Evolutionary conservation across 2,113 vertebrate species (phyloP).

Genomic region (Corvus hawaiiensis): DNA sequence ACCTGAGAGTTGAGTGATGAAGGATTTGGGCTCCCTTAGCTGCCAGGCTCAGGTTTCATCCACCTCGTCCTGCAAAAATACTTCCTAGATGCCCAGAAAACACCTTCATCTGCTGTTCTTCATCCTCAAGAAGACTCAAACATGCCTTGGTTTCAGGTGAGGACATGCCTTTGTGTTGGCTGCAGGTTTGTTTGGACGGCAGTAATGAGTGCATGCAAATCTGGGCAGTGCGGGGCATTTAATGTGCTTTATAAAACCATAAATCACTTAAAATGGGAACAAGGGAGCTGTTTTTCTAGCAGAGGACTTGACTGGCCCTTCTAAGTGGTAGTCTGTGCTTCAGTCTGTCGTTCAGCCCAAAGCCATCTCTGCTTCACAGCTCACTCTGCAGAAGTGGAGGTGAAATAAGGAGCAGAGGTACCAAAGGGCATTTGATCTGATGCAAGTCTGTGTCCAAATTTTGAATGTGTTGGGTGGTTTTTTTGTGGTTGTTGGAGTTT

Average conservation of each 20-base stretch:
- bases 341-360: background rate
- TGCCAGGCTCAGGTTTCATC: background rate
- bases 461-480: background rate
- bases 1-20: background rate
- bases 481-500: background rate
- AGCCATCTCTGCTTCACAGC: background rate
- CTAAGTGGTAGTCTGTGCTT: background rate
- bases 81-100: background rate
- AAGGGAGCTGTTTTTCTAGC: background rate
- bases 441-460: background rate
- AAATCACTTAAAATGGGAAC: background rate
- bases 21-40: background rate
- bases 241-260: background rate
- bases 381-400: background rate
- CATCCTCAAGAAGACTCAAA: fast-evolving
- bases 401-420: background rate
- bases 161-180: background rate
- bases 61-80: background rate
- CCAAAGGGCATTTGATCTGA: background rate
- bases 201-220: fast-evolving
- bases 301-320: fast-evolving
- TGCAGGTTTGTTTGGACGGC: background rate
- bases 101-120: background rate
- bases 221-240: background rate
- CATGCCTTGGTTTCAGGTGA: background rate